Percentiles rank a stretch among this genome's conserved stretches.
Evolutionary conservation across 1,140 invertebrate species (phyloP).

Genomic region (Lucilia sericata): DNA sequence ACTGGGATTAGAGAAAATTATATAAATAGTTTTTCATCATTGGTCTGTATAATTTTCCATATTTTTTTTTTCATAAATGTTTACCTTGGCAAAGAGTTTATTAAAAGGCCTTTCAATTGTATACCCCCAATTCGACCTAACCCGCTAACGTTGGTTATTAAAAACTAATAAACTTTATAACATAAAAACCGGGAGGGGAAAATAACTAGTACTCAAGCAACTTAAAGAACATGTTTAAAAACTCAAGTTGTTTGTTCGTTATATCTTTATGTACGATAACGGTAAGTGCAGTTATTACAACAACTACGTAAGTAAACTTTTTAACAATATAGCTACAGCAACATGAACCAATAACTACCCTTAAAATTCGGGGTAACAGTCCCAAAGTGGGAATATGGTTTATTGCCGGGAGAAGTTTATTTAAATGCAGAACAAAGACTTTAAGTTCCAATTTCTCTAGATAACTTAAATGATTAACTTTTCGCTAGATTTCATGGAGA

Average conservation of each 20-base stretch:
- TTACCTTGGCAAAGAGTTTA: too few species aligned
- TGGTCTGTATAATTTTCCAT: too few species aligned
- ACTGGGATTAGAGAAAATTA: too few species aligned
- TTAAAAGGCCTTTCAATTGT: background rate
- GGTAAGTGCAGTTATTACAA: background rate
- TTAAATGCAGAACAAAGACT: too few species aligned
- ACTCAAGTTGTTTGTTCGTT: background rate
- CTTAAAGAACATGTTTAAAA: background rate
- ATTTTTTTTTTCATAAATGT: too few species aligned
- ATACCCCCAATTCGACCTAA: background rate
- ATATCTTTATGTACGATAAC: background rate
- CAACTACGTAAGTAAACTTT: background rate
- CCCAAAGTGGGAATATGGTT: too few species aligned
- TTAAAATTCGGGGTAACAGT: too few species aligned
- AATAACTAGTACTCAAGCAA: background rate
- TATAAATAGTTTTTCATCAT: too few species aligned
- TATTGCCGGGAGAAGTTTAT: too few species aligned
- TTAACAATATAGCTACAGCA: background rate
- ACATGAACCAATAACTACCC: background rate
- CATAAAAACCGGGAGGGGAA: background rate
- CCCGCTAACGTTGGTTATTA: background rate
- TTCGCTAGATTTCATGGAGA: too few species aligned
- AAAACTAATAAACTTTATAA: constrained; percentile 8
- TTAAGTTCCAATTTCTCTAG: too few species aligned
- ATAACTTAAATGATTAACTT: too few species aligned